Conservation (phyloP, 2,797 vertebrate species). For the Leptodactylus fallax region DNA sequence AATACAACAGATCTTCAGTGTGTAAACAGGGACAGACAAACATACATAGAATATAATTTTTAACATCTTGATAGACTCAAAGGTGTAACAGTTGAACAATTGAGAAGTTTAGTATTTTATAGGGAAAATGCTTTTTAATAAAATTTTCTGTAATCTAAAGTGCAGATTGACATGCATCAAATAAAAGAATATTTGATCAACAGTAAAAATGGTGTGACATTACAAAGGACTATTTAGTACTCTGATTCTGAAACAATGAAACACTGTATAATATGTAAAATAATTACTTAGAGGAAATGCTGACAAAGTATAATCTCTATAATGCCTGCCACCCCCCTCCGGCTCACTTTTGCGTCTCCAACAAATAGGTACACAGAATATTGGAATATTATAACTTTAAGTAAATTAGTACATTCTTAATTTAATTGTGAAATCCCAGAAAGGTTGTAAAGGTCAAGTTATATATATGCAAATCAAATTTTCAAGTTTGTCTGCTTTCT, state of each 20-base stretch:
- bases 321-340: neutral
- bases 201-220: neutral
- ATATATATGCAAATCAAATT: conserved; percentile 45
- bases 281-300: neutral
- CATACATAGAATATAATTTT: too few relatives aligned
- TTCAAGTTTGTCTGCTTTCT: neutral
- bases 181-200: neutral
- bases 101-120: neutral
- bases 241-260: neutral
- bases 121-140: neutral
- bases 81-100: too few relatives aligned
- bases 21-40: too few relatives aligned
- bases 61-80: too few relatives aligned
- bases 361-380: conserved; percentile 18
- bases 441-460: conserved; percentile 47
- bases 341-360: neutral
- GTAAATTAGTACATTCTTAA: conserved; percentile 52
- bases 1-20: too few relatives aligned
- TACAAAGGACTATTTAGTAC: neutral
- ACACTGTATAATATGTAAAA: neutral
- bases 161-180: neutral
- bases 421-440: conserved; percentile 54
- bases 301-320: neutral
- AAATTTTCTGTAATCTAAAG: neutral
- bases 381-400: conserved; percentile 16